Base-by-base conservation (phyloP, 2,797 vertebrate species). In the Uromys caudimaculatus region DNA sequence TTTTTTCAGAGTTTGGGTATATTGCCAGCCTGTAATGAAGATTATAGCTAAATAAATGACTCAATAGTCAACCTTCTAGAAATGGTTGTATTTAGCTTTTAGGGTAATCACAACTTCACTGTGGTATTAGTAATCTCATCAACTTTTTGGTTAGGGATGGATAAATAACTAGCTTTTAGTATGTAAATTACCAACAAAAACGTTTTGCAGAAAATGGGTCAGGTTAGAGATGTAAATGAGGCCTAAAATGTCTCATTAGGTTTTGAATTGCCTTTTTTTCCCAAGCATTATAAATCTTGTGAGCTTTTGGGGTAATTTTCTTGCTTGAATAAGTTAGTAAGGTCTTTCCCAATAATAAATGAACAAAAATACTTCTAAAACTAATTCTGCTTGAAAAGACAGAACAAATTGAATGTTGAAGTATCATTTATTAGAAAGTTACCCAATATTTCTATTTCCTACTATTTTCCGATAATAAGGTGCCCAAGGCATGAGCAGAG, bases 241-340 rank as follows among this genome's bases (percentile, higher is more conserved):
- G 98, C 97, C 98, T 98, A 98, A 98, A 98, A 98, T 98, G 98
- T 99, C 98, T 99, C 98, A 99, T 98, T 98, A 99, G 97, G 98
- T 98, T 98, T 98, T 98, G 98, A 98, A 98, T 98, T 98, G 98
- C 98, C 92, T 98, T 98, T 98, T 98, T 98, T 98, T 97, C 97
- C 91, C 93, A 98, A 98, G 98, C 97, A 94, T 97, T 99, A 98
- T 98, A 98, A 98, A 98, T 99, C 98, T 98, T 98, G 86, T 89
- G 97, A 98, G 98, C 98, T 98, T 98, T 98, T 97, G 97, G 98
- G 98, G 93, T 98, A 98, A 98, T 99, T 98, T 98, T 98, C 98
- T 97, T 98, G 98, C 98, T 98, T 98, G 98, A 98, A 94, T 98
- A 98, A 98, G 97, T 96, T 92, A 98, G 96, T 91, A 97, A 94